Evolutionary conservation across 2,113 vertebrate species (phyloP).

Genomic region (Zapornia atra): DNA sequence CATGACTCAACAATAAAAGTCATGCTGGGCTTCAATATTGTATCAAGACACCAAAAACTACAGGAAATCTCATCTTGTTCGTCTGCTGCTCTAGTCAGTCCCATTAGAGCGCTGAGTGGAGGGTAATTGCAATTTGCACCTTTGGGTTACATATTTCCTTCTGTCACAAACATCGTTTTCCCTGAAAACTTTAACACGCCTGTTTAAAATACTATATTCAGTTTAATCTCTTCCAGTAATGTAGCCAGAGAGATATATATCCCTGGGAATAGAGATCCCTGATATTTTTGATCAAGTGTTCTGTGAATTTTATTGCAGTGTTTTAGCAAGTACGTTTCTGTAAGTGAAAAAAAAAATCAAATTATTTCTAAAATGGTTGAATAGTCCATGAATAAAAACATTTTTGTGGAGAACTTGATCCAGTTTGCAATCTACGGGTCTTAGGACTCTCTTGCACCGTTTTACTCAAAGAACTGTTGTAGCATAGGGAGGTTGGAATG

Average conservation of each 20-base stretch:
- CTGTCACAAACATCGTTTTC: background rate
- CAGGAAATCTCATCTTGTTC: background rate
- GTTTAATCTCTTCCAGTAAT: background rate
- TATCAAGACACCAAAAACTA: background rate
- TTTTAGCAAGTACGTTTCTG: background rate
- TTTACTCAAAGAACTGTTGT: background rate
- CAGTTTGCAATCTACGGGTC: background rate
- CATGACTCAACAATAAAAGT: background rate
- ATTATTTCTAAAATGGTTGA: background rate
- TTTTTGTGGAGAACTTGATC: background rate
- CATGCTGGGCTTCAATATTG: background rate
- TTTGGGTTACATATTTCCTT: background rate
- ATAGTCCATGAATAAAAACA: background rate
- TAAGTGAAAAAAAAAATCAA: background rate
- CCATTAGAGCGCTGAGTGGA: background rate
- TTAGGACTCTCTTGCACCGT: background rate
- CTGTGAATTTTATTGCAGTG: background rate
- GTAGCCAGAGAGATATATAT: background rate
- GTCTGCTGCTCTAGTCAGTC: background rate
- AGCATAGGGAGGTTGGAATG: background rate
- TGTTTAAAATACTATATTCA: background rate
- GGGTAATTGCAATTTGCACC: background rate
- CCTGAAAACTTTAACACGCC: background rate
- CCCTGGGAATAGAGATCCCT: background rate
- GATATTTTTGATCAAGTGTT: background rate